Evolutionary conservation across 2,797 vertebrate genomes (phyloP).

Genomic region (Paguma larvata): DNA sequence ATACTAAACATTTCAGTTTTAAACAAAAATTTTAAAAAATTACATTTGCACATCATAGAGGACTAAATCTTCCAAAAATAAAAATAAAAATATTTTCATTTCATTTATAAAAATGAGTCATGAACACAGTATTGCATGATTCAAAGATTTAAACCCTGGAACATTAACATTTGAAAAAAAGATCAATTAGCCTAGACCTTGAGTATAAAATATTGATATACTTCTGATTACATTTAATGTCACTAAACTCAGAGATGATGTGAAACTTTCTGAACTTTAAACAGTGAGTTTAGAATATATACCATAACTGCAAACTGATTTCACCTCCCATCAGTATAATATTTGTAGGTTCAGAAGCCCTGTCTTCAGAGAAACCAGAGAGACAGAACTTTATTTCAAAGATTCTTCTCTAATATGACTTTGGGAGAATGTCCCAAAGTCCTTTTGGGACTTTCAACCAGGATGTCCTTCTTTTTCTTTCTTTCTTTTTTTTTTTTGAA

Average conservation of each 20-base stretch:
- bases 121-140: neutral
- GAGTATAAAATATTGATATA: neutral
- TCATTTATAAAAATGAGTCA: too few relatives aligned
- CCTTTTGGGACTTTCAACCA: neutral
- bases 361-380: neutral
- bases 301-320: neutral
- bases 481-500: neutral
- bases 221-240: neutral
- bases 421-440: neutral
- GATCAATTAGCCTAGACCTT: neutral
- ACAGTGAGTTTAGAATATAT: neutral
- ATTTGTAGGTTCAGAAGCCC: neutral
- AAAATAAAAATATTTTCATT: neutral
- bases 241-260: neutral
- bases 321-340: neutral
- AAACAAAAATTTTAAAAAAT: conserved; percentile 69
- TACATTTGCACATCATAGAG: neutral
- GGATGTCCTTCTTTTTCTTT: neutral
- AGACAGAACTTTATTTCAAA: neutral
- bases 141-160: neutral
- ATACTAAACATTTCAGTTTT: conserved; percentile 68
- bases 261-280: neutral
- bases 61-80: neutral
- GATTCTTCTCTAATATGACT: neutral
- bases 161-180: neutral